phyloP scores from a whole-genome alignment of 2,113 vertebrate genomes.

The Chrysochloris asiatica region DNA sequence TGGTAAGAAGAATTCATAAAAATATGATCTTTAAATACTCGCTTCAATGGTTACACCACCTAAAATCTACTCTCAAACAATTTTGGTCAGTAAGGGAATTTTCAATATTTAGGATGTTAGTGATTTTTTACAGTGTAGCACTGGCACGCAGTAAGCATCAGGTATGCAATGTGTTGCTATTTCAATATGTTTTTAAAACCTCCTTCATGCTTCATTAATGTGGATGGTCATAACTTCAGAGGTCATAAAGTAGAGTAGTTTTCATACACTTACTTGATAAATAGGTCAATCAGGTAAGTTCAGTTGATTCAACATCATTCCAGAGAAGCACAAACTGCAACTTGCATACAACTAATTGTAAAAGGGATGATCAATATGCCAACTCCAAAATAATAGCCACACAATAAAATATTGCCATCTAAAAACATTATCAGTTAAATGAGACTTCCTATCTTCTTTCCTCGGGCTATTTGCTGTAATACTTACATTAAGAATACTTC shows the following conservation, averaged over 20 bases:
- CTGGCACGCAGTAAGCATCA: constrained; percentile 26
- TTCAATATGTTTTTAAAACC: constrained; percentile 57
- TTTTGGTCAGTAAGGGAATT: neutral
- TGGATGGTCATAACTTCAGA: constrained; percentile 52
- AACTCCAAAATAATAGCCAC: neutral
- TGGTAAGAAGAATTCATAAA: constrained; percentile 2
- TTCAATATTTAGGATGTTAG: constrained; percentile 9
- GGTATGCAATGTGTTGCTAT: neutral
- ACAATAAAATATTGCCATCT: neutral
- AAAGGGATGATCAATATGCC: constrained; percentile 13
- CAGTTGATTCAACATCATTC: neutral
- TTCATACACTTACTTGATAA: constrained; percentile 51
- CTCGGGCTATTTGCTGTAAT: neutral
- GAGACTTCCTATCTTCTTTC: neutral
- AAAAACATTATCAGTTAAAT: neutral
- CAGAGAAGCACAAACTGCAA: constrained; percentile 50
- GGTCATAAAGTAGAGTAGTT: constrained; percentile 63
- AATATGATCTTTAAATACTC: neutral
- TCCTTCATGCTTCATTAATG: constrained; percentile 72
- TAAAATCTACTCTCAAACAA: neutral
- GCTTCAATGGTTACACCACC: neutral
- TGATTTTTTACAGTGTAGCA: neutral
- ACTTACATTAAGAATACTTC: neutral
- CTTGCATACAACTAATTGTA: constrained; percentile 30
- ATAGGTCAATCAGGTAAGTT: constrained; percentile 59